These are phyloP conservation scores for Pardosa pseudoannulata DNA, from an alignment of 2,888 invertebrate genomes.

Conservation along the genomic window DNA sequence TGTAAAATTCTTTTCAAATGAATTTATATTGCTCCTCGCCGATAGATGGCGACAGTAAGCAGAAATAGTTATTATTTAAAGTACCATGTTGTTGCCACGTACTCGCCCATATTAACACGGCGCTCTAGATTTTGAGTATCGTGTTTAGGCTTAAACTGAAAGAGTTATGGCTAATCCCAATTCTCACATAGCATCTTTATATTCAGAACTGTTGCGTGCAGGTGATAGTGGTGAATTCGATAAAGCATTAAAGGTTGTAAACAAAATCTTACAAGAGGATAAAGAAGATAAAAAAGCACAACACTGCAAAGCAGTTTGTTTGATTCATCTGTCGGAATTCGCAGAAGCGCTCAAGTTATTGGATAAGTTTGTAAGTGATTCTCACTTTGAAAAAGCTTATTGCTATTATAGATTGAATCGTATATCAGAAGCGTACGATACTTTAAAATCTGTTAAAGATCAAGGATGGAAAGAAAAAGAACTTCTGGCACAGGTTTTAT, in stretches of 20 bases:
- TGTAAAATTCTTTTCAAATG: too few species aligned
- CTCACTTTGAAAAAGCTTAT: constrained; percentile 92
- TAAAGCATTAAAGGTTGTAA: constrained; percentile 91
- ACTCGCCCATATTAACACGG: too few species aligned
- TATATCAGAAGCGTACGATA: constrained; percentile 88
- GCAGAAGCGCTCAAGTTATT: constrained; percentile 88
- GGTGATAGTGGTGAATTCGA: constrained; percentile 92
- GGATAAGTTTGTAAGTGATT: constrained; percentile 77
- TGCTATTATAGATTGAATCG: constrained; percentile 94
- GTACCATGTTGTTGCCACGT: background rate
- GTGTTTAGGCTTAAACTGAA: background rate
- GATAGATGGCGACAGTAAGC: constrained; percentile 34
- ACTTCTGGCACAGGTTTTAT: constrained; percentile 88
- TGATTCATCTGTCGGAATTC: constrained; percentile 92
- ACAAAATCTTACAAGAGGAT: constrained; percentile 90
- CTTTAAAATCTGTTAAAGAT: constrained; percentile 81
- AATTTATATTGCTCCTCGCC: too few species aligned
- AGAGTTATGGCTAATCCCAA: constrained; percentile 59
- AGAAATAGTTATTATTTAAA: background rate
- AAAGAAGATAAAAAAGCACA: constrained; percentile 92
- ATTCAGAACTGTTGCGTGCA: constrained; percentile 78
- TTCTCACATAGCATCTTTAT: constrained; percentile 71
- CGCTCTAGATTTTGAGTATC: background rate
- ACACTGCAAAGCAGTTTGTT: constrained; percentile 93
- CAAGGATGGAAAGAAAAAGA: constrained; percentile 87